A percentile compares a stretch with the other conserved stretches of the same genome.
Conservation (phyloP, 2,797 vertebrate species). For the Phyllotis vaccarum region DNA sequence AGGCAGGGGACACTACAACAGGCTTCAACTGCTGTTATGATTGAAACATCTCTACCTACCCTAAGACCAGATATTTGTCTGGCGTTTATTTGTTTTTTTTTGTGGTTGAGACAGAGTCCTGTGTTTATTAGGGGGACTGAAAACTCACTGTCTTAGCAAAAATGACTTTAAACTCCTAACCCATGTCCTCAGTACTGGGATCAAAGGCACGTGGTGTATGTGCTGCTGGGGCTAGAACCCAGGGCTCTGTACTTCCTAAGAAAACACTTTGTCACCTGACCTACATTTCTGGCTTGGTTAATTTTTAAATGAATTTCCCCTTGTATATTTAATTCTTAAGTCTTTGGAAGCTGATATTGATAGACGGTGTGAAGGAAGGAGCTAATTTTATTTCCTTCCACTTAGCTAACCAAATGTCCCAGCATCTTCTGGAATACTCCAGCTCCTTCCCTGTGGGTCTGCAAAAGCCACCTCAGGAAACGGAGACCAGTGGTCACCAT, state of each 20-base stretch:
- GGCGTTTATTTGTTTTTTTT: background rate
- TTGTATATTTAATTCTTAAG: constrained; percentile 43
- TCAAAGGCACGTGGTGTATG: too few species aligned
- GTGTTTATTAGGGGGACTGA: background rate
- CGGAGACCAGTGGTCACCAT: constrained; percentile 61
- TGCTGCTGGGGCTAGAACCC: background rate
- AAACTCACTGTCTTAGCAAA: background rate
- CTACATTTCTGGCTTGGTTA: background rate
- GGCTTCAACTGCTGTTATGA: background rate
- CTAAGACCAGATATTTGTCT: constrained; percentile 8
- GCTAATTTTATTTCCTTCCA: constrained; percentile 73
- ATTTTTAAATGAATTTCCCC: background rate
- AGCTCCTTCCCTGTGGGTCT: constrained; percentile 59
- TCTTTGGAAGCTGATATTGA: constrained; percentile 47
- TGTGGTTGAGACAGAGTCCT: background rate
- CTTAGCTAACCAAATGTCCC: constrained; percentile 72
- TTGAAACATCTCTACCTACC: constrained; percentile 31
- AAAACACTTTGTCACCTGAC: background rate
- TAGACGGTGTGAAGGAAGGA: constrained; percentile 62
- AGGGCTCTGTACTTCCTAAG: background rate
- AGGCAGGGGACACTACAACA: too few species aligned
- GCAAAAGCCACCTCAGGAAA: constrained; percentile 50
- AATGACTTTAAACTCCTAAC: background rate
- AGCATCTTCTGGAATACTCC: constrained; percentile 47
- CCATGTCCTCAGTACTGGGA: too few species aligned